Base-by-base conservation (phyloP, 2,888 invertebrate genomes). In the Pterobdella sp. region DNA sequence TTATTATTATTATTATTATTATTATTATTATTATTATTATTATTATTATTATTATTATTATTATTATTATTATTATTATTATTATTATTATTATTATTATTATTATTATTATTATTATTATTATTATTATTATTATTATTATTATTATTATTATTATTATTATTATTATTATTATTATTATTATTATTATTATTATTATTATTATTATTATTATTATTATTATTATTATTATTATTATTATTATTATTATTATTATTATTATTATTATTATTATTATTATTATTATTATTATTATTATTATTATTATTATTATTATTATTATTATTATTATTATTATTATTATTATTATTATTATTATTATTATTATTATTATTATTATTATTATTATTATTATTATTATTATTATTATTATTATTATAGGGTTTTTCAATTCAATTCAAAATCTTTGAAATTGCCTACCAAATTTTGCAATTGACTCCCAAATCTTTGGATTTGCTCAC, bases 141-240 rank as follows among this genome's bases (percentile, higher is more conserved):
- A n/a, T n/a, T n/a, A n/a, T n/a, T 68, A 68, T 42, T 68, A 68
- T 42, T 68, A 68, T 42, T 68, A 68, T 42, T 68, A 72, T 34
- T 72, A 72, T 66, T 72, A 72, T 66, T 72, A 72, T 66, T 72
- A 72, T 66, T 72, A 72, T 66, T 72, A 72, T 42, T 72, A 72
- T 66, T 72, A 68, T 66, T 72, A 72, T 66, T 72, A 65, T 66
- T 68, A 4, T 42, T 68, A 68, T 42, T 68, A 37, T 42, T 68
- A 68, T 42, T 68, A 68, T 42, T 68, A 72, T 66, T 69, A 72
- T 66, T 72, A 70, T 66, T 72, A 72, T 66, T 72, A 72, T 66
- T 72, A 72, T 66, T 72, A 72, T 42, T 72, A 72, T 66, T 72
- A 72, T 66, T 72, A 72, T 66, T 72, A 65, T 66, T 68, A 4